phyloP scores from a whole-genome alignment of 2,888 invertebrate genomes.

The Hemistola chrysoprasaria region DNA sequence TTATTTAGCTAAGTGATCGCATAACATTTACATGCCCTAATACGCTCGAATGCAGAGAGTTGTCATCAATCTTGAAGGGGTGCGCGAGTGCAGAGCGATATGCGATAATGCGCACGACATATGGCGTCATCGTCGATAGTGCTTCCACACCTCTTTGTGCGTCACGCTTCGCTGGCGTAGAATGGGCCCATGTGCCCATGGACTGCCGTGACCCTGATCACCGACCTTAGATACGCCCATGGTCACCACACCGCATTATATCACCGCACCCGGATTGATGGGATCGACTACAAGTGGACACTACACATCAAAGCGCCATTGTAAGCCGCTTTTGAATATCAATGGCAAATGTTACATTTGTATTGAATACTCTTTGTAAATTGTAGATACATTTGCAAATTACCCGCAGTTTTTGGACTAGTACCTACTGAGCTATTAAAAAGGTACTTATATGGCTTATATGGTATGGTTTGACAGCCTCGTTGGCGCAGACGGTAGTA shows the following conservation, averaged over 20 bases:
- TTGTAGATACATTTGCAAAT: constrained; percentile 51
- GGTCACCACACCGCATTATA: constrained; percentile 32
- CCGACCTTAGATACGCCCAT: constrained; percentile 53
- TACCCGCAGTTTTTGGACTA: constrained; percentile 53
- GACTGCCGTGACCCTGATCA: constrained; percentile 33
- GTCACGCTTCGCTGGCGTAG: constrained; percentile 62
- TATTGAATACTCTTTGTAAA: constrained; percentile 36
- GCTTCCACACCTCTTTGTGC: constrained; percentile 34
- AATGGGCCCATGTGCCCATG: constrained; percentile 42
- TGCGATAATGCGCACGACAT: constrained; percentile 74
- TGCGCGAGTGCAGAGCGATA: constrained; percentile 53
- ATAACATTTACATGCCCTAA: constrained; percentile 79
- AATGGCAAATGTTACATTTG: constrained; percentile 52
- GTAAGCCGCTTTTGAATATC: constrained; percentile 43
- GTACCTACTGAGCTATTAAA: constrained; percentile 3
- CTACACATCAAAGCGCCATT: constrained; percentile 46
- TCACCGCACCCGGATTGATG: constrained; percentile 52
- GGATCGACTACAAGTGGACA: constrained; percentile 60
- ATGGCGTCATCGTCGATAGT: constrained; percentile 62
- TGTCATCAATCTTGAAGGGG: constrained; percentile 78
- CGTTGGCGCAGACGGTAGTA: too few species aligned
- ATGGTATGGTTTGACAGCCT: too few species aligned
- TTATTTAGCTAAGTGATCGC: constrained; percentile 74
- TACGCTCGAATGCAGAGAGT: constrained; percentile 72
- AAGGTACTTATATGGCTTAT: too few species aligned